Percentiles rank a stretch among this genome's conserved stretches.
Conservation (phyloP, 37 sponge, comb jelly and placozoan genomes). For the Geodia barretti region DNA sequence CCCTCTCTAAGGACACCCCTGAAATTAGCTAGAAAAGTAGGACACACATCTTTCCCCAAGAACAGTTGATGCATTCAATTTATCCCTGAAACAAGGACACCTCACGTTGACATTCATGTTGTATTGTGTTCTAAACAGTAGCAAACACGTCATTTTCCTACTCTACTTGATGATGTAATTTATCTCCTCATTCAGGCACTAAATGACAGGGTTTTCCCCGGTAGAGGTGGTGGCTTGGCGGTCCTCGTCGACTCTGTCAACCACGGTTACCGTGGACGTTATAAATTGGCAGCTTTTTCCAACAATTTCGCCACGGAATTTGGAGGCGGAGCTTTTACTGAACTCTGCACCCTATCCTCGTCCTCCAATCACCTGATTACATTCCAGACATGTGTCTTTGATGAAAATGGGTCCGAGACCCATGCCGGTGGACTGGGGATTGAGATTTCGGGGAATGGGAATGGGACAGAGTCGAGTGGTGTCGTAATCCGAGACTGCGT, state of each 20-base stretch:
- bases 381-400: not conserved
- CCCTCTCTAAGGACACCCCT: not conserved
- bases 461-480: not conserved
- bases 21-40: too few species aligned
- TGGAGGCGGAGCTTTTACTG: not conserved
- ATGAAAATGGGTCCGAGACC: not conserved
- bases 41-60: too few species aligned
- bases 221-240: slow-evolving; percentile 47
- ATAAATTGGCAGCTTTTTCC: not conserved
- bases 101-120: too few species aligned
- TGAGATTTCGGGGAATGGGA: not conserved
- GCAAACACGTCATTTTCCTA: too few species aligned
- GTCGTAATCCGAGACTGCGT: slow-evolving; percentile 1
- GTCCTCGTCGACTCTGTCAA: slow-evolving; percentile 13
- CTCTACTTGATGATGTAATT: too few species aligned
- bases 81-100: too few species aligned
- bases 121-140: too few species aligned
- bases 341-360: not conserved
- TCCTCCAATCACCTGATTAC: not conserved
- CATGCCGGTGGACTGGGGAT: not conserved
- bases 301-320: not conserved
- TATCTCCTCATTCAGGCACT: not conserved
- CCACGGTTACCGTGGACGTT: not conserved
- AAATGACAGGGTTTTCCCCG: slow-evolving; percentile 1
- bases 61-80: too few species aligned